Base-by-base conservation (phyloP, 2,888 invertebrate genomes). In the Clitarchus hookeri region DNA sequence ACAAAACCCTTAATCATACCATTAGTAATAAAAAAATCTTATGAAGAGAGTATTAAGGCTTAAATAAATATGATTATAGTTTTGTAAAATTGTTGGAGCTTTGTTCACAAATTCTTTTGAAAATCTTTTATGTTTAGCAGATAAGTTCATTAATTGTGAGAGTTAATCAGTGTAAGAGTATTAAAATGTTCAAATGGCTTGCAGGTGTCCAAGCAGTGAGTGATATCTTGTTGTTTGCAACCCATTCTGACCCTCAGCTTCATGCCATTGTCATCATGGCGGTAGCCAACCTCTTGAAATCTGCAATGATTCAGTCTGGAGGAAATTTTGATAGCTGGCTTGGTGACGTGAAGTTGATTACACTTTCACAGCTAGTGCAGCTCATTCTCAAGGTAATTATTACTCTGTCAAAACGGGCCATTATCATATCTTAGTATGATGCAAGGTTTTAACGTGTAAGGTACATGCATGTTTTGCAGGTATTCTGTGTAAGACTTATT, bases 171-270 rank as follows among this genome's bases (percentile, higher is more conserved):
- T 48, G 48, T 8, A 16, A 48, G 16, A 48, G 48, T 48, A 48
- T 16, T 13, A 16, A 48, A 65, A 65, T 65, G n/a, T 65, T 65
- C 23, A 1, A 65, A 84, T 84, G 65, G 23, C 19, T 84, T 84
- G n/a, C 79, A 84, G 85, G 85, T 53, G 83, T 82, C 44, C 86
- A 36, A 36, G 89, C 44, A 89, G 92, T 97, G 88, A 93, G 93
- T 13, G 97, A 97, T 91, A 91, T 97, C 27, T 92, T 96, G 54
- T 91, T 95, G 54, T 95, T 95, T 88, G 94, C 94, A 77, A 92
- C 93, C 88, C 97, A 98, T 91, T 91, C 92, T 83, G 98, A 98
- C 91, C 97, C 97, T 0, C 97, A 97, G 90, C 93, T 98, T 78
- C 93, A 96, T 89, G 97, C 97, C 16, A 93, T 95, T 86, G 92